phyloP scores from a whole-genome alignment of 2,797 vertebrate genomes.

The Kryptopterus vitreolus region DNA sequence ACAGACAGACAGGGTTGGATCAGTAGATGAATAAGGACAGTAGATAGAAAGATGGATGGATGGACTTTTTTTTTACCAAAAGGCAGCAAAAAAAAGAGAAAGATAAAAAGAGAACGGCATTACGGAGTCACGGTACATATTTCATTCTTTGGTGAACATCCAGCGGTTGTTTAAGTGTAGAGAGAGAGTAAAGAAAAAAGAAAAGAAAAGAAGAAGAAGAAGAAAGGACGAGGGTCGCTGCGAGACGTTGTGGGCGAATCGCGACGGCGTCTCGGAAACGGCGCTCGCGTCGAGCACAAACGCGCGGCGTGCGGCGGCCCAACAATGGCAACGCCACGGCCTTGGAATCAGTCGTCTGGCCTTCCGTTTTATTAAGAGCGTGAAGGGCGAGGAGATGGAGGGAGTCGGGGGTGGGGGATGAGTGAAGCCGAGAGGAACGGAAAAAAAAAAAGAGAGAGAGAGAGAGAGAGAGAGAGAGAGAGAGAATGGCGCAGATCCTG shows the following conservation, averaged over 20 bases:
- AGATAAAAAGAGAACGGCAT: background rate
- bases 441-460: too few species aligned
- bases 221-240: too few species aligned
- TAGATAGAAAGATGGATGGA: too few species aligned
- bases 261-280: background rate
- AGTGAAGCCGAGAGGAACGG: background rate
- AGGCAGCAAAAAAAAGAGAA: background rate
- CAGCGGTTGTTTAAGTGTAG: background rate
- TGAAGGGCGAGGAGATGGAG: background rate
- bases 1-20: too few species aligned
- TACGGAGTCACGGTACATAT: background rate
- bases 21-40: too few species aligned
- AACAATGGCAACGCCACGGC: conserved; percentile 11
- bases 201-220: background rate
- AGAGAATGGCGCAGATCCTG: background rate
- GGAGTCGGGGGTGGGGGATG: too few species aligned
- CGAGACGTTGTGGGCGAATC: conserved; percentile 17
- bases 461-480: too few species aligned
- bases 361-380: conserved; percentile 17
- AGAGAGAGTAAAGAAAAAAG: background rate
- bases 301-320: background rate
- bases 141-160: conserved; percentile 20
- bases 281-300: too few species aligned
- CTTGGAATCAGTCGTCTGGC: conserved; percentile 7
- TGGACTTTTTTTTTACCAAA: too few species aligned